Evolutionary conservation across 2,888 invertebrate genomes (phyloP), one percentile per base, ranked within the genome.

Genomic region (Pasiphila rectangulata): DNA sequence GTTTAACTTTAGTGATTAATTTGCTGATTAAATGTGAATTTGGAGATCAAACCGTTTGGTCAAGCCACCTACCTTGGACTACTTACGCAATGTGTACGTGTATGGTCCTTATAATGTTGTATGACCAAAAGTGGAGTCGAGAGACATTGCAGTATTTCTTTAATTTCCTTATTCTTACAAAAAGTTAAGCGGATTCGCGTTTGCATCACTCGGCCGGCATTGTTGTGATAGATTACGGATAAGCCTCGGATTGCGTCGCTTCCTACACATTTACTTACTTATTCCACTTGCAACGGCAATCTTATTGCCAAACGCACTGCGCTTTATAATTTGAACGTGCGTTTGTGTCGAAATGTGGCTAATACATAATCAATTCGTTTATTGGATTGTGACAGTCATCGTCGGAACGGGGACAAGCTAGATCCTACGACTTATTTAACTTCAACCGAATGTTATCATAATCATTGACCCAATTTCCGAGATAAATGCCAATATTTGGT

Each of bases 1-100:
- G 3, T 7, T 29, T 30, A 15, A 15, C 30, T 41, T 38, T 25
- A 27, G 35, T 36, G 6, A 45, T 36, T 53, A 32, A 46, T 55
- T 51, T 45, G 29, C 30, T 41, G 38, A 51, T 46, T 47, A 59
- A 64, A 58, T 63, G 60, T 53, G 56, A 62, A 67, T 71, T 71
- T 67, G 60, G 63, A 69, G 67, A 72, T 63, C 57, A 60, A 64
- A 69, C 64, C 63, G 66, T 65, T 69, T 63, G 70, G 67, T 72
- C 59, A 60, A 64, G 64, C 59, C 69, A 72, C 59, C 72, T 52
- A 57, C 83, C 83, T 83, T 83, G 83, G 74, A 70, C 81, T 71
- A 83, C 67, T 82, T 81, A 73, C 67, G 66, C 64, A 74, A 72
- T 61, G 57, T 54, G 57, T 61, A 63, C 63, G 64, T 65, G 56